Evolutionary conservation across 2,113 vertebrate genomes (phyloP), one percentile per base, ranked within the genome.

Genomic region (Carassius gibelio): DNA sequence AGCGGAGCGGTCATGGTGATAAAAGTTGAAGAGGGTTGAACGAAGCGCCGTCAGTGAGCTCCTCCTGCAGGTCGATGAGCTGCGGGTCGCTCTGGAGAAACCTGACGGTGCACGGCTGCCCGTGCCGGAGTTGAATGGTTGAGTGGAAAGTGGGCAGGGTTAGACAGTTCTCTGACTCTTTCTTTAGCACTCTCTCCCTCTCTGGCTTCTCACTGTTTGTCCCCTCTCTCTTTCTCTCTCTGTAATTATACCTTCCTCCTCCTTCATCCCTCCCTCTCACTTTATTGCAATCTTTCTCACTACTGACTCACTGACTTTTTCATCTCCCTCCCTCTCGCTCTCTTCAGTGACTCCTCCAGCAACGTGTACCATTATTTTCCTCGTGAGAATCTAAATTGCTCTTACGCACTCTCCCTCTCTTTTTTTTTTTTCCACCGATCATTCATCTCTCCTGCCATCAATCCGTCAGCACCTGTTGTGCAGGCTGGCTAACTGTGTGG

Each of bases 241-340:
- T 91, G 91, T 91, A 94, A 93, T 94, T 95, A 94, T 94, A 94
- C 91, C 92, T 93, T 92, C 88, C 87, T 90, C 89, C 81, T 88
- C 91, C 91, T 91, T 91, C 89, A 93, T 92, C 91, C 93, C 93
- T 92, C 93, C 93, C 92, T 92, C 90, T 90, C 90, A 89, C 86
- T 89, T 86, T 87, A 92, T 90, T 91, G 92, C 93, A 93, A 93
- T 93, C 90, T 93, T 94, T 92, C 93, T 94, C 92, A 92, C 93
- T 94, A 84, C 84, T 92, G 92, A 93, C 86, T 92, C 92, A 91
- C 86, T 85, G 76, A 88, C 71, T 86, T 80, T 85, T 84, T 81
- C 84, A 64, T 88, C 85, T 82, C 80, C 48, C 55, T 88, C 81
- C 62, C 78, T 66, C 83, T 82, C 42, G 55, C 83, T 80, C 78